Percentiles rank a stretch among this genome's conserved stretches.
These are phyloP conservation scores for Grus americana DNA, from an alignment of 2,113 vertebrate genomes.

Conservation along the genomic window DNA sequence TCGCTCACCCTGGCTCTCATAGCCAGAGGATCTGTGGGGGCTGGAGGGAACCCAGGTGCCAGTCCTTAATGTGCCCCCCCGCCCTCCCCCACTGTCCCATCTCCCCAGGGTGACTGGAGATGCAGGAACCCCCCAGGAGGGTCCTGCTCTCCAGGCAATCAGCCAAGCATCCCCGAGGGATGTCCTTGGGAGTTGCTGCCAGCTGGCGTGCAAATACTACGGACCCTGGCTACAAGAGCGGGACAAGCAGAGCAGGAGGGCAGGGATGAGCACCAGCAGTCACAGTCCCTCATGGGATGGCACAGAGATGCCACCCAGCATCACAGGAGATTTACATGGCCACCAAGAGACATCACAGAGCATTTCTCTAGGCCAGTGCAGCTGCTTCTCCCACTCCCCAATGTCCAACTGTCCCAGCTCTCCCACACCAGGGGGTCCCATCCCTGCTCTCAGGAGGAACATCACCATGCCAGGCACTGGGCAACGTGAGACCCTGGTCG, in stretches of 20 bases:
- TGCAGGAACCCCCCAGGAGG: rapidly evolving
- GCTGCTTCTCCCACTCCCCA: not conserved
- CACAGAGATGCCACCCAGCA: not conserved
- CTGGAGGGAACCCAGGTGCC: not conserved
- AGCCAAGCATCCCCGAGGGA: not conserved
- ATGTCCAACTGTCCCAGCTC: not conserved
- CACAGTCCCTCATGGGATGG: rapidly evolving
- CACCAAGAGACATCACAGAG: not conserved
- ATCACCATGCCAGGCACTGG: not conserved
- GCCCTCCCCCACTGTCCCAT: rapidly evolving
- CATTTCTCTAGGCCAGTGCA: not conserved
- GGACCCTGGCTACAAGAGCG: not conserved
- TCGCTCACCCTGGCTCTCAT: not conserved
- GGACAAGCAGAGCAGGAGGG: not conserved
- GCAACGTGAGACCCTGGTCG: rapidly evolving
- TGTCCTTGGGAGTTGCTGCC: not conserved
- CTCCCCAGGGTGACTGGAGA: not conserved
- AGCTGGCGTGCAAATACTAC: not conserved
- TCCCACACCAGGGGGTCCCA: not conserved
- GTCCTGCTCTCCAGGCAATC: not conserved
- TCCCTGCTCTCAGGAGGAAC: not conserved
- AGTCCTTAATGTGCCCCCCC: not conserved
- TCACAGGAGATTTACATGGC: not conserved
- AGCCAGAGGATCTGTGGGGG: not conserved
- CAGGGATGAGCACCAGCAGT: rapidly evolving